A percentile compares a stretch with the other conserved stretches of the same genome.
These are phyloP conservation scores for Oophaga sylvatica DNA, from an alignment of 2,797 vertebrate species.

Conservation along the genomic window DNA sequence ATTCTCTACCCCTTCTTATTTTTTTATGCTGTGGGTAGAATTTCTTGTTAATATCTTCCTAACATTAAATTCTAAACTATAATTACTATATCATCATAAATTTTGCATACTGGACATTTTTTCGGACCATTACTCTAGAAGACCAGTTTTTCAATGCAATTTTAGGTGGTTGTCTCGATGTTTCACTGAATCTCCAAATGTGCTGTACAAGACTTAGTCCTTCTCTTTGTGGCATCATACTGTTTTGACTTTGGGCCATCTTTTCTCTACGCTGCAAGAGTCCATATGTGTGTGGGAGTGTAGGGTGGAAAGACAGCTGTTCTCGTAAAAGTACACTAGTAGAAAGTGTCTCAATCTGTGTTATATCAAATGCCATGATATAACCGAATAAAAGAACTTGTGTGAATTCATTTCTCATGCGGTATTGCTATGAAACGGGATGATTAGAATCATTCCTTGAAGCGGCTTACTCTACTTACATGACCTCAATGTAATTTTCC, in stretches of 20 bases:
- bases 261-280: background rate
- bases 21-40: no score
- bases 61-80: no score
- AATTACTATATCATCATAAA: no score
- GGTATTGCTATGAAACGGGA: background rate
- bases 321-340: conserved; percentile 2
- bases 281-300: conserved; percentile 54
- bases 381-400: background rate
- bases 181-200: background rate
- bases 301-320: conserved; percentile 49
- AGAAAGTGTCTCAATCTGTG: conserved; percentile 38
- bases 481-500: background rate
- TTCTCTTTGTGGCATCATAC: conserved; percentile 2
- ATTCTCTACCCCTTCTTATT: no score
- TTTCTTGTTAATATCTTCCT: no score
- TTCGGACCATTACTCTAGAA: background rate
- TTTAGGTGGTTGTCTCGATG: background rate
- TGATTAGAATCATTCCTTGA: background rate
- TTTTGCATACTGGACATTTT: no score
- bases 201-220: background rate
- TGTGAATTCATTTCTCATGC: background rate
- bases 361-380: conserved; percentile 6
- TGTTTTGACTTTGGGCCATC: conserved; percentile 30
- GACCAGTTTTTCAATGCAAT: background rate
- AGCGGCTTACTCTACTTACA: background rate